These are phyloP conservation scores for Parus major DNA, from an alignment of 2,113 vertebrate species.

Conservation along the genomic window DNA sequence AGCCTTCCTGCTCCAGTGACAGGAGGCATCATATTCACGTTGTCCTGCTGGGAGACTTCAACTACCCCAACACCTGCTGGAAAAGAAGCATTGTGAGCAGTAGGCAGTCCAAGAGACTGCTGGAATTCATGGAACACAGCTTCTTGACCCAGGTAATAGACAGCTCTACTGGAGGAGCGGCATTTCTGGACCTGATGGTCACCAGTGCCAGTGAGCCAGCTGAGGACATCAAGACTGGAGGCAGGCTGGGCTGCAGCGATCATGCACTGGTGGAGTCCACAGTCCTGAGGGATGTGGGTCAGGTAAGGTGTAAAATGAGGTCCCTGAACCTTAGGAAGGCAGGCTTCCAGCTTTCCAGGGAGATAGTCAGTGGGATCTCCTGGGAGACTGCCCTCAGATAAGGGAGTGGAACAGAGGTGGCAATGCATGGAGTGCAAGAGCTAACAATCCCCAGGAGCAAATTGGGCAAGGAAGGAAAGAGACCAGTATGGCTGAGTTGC, in stretches of 20 bases:
- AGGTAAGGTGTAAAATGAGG: neutral
- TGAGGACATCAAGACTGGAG: neutral
- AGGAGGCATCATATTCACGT: too few relatives aligned
- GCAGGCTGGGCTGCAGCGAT: neutral
- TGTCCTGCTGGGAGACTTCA: neutral
- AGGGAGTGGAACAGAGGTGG: neutral
- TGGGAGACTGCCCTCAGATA: neutral
- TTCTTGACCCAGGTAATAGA: neutral
- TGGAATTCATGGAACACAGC: neutral
- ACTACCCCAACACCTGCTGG: neutral
- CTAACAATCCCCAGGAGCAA: neutral
- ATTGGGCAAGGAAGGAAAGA: neutral
- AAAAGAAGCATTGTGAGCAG: neutral
- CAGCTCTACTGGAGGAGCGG: neutral
- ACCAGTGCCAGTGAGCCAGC: too few relatives aligned
- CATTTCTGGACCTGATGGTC: neutral
- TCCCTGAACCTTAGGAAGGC: neutral
- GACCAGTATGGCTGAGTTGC: neutral
- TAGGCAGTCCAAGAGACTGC: neutral
- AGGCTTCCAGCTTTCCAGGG: neutral
- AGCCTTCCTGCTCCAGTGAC: neutral
- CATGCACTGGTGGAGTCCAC: neutral
- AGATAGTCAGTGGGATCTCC: neutral
- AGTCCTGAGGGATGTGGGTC: neutral
- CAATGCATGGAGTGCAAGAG: neutral